phyloP scores from a whole-genome alignment of 2,113 vertebrate species.

The Sinocyclocheilus grahami region DNA sequence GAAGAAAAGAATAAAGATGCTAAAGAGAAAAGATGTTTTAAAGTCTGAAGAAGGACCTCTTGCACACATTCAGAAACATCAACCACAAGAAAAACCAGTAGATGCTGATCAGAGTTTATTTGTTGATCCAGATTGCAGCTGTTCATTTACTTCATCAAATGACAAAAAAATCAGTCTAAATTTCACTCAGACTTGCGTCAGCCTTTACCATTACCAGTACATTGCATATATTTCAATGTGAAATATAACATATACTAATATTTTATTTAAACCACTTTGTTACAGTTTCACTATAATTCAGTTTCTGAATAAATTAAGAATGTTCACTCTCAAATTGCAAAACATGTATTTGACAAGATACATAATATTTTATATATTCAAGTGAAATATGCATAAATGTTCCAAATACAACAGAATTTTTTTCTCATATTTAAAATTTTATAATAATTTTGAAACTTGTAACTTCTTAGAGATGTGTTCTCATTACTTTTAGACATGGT shows the following conservation, averaged over 20 bases:
- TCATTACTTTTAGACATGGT: too few relatives aligned
- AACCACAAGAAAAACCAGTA: not conserved
- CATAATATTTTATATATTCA: not conserved
- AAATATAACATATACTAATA: too few relatives aligned
- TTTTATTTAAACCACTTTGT: not conserved
- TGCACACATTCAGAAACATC: not conserved
- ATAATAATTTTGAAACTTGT: not conserved
- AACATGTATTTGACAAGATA: not conserved
- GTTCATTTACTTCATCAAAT: too few relatives aligned
- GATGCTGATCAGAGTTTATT: conserved; percentile 12
- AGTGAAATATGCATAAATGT: not conserved
- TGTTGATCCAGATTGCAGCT: not conserved
- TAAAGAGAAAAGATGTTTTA: not conserved
- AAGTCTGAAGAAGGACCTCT: not conserved
- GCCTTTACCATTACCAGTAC: not conserved
- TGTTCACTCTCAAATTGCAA: not conserved
- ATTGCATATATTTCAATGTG: too few relatives aligned
- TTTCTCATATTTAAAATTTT: not conserved
- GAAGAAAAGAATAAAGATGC: not conserved
- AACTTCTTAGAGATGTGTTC: not conserved
- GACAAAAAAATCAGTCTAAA: not conserved
- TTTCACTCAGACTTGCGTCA: not conserved
- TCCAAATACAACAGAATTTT: too few relatives aligned
- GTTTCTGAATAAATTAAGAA: not conserved
- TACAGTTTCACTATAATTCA: not conserved